Conservation (phyloP, 2,888 invertebrate species). For the Drosophila meridionalis region DNA sequence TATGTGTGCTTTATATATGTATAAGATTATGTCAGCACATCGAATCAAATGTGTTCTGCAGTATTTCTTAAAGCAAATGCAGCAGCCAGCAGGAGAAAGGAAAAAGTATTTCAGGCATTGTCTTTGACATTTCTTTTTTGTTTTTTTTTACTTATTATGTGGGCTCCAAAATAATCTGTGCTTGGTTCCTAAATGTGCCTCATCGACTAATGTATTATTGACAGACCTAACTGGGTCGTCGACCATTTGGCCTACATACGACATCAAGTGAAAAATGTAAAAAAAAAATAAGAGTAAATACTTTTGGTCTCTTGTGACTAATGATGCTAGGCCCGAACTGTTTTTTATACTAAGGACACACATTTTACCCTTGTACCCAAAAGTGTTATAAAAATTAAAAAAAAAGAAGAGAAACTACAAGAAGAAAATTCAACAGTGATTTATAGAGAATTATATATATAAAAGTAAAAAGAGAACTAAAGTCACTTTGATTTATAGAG, state of each 20-base stretch:
- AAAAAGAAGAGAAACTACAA: neutral
- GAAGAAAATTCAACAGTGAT: neutral
- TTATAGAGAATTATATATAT: neutral
- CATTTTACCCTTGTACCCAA: neutral
- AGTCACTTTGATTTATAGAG: neutral
- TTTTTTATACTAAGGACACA: neutral
- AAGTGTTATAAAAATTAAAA: neutral
- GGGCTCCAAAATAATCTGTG: slow-evolving; percentile 7
- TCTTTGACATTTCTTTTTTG: slow-evolving; percentile 4
- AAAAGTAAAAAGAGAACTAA: too few relatives aligned
- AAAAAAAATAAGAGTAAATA: slow-evolving; percentile 3
- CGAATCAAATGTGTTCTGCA: slow-evolving; percentile 22
- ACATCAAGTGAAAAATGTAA: neutral
- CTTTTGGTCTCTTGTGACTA: slow-evolving; percentile 8
- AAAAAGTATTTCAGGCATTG: neutral
- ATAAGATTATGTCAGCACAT: slow-evolving; percentile 35
- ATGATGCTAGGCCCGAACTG: slow-evolving; percentile 1
- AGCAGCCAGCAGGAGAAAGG: neutral
- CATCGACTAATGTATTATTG: slow-evolving; percentile 16
- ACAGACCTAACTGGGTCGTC: slow-evolving; percentile 19
- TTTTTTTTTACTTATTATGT: slow-evolving; percentile 13
- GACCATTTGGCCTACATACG: slow-evolving; percentile 8
- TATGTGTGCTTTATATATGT: slow-evolving; percentile 23
- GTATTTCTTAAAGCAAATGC: slow-evolving; percentile 25
- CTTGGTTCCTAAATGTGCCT: neutral